Evolutionary conservation across 2,113 vertebrate genomes (phyloP).

Genomic region (Coturnix japonica): DNA sequence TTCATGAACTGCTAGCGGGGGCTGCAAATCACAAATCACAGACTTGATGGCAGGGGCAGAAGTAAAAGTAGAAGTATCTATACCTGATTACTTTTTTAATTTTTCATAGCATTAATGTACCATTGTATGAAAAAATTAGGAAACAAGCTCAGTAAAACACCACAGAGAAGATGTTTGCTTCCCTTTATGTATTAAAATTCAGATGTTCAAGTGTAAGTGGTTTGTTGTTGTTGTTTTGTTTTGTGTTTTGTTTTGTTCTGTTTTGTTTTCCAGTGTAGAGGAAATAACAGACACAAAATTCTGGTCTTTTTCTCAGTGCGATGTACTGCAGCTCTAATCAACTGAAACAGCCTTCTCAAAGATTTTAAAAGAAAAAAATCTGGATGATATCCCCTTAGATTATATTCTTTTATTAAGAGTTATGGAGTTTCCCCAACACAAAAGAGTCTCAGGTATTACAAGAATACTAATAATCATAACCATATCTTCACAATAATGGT

Average conservation of each 20-base stretch:
- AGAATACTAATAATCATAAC: neutral
- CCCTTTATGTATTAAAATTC: neutral
- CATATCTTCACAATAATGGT: too few species aligned
- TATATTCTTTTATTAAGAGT: neutral
- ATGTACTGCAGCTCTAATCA: neutral
- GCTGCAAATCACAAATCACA: neutral
- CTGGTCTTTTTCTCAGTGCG: neutral
- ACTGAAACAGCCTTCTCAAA: neutral
- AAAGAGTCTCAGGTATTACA: neutral
- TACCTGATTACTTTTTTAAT: neutral
- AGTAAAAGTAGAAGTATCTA: neutral
- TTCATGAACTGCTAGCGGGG: neutral
- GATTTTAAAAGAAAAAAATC: neutral
- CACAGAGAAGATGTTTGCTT: neutral
- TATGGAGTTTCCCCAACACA: neutral
- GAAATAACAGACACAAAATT: neutral
- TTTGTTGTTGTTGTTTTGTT: too few species aligned
- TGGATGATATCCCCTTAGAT: neutral
- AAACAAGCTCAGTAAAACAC: neutral
- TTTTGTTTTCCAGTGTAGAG: neutral
- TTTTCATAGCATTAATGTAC: neutral
- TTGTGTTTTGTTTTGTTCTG: too few species aligned
- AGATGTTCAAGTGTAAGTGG: neutral
- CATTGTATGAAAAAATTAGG: neutral
- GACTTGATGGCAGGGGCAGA: neutral